Evolutionary conservation across 2,113 vertebrate genomes (phyloP).

Genomic region (Ciconia maguari): DNA sequence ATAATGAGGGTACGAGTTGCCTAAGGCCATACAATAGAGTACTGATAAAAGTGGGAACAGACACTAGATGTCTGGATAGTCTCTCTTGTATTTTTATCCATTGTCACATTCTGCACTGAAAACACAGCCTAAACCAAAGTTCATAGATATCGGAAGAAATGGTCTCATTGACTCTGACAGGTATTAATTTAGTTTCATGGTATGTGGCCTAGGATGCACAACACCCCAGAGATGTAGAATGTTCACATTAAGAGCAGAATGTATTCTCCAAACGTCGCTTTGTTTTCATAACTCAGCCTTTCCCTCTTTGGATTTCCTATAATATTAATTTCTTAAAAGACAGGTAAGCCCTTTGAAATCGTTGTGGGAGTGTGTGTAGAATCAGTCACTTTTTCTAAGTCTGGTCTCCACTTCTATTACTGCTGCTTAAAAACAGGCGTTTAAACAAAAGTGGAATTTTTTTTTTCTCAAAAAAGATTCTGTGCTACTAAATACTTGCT

Average conservation of each 20-base stretch:
- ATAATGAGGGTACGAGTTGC: neutral
- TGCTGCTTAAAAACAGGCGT: neutral
- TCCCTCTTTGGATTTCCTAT: neutral
- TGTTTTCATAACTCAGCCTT: neutral
- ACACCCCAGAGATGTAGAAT: neutral
- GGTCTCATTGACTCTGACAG: neutral
- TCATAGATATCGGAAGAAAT: neutral
- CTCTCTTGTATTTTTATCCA: neutral
- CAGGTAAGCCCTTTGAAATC: neutral
- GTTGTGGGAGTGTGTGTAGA: neutral
- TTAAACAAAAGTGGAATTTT: neutral
- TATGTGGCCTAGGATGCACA: neutral
- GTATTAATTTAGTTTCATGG: neutral
- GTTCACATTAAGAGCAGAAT: neutral
- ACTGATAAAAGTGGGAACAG: slow-evolving; percentile 1
- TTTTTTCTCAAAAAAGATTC: neutral
- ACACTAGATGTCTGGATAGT: neutral
- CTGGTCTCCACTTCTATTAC: neutral
- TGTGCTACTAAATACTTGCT: neutral
- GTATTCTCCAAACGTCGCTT: neutral
- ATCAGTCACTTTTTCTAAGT: neutral
- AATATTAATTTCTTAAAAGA: neutral
- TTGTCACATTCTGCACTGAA: neutral
- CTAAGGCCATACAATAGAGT: neutral
- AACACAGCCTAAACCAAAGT: neutral